phyloP scores from a whole-genome alignment of 2,888 invertebrate genomes.

The Margaritifera margaritifera region DNA sequence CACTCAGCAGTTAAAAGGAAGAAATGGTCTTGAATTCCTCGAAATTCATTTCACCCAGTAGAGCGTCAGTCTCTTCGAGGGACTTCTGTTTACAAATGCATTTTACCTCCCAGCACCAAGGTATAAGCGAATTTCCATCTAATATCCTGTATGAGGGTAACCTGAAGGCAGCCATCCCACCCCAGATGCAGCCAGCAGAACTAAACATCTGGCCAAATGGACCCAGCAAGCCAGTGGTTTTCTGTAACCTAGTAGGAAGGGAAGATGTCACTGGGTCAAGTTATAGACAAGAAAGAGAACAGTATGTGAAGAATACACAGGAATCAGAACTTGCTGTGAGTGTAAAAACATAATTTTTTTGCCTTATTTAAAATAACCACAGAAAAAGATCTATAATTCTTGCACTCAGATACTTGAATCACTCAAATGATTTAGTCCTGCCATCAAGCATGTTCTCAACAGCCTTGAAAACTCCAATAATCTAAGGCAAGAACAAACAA shows the following conservation, averaged over 20 bases:
- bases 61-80: constrained; percentile 69
- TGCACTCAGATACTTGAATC: neutral
- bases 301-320: constrained; percentile 35
- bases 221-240: constrained; percentile 40
- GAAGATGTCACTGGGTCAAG: constrained; percentile 33
- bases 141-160: constrained; percentile 79
- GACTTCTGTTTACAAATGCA: constrained; percentile 58
- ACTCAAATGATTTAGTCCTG: too few species aligned
- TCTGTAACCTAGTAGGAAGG: constrained; percentile 51
- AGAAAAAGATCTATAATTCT: neutral
- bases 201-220: constrained; percentile 53
- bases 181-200: constrained; percentile 43
- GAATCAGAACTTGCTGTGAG: constrained; percentile 53
- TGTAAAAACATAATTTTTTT: constrained; percentile 1
- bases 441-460: too few species aligned
- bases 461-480: too few species aligned
- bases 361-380: neutral
- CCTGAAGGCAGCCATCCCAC: constrained; percentile 65
- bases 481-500: too few species aligned
- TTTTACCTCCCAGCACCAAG: constrained; percentile 78
- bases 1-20: too few species aligned
- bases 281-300: constrained; percentile 22
- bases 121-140: constrained; percentile 86
- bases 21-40: too few species aligned
- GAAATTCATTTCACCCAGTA: too few species aligned